Evolutionary conservation across 2,113 vertebrate species (phyloP), one percentile per base, ranked within the genome.

Genomic region (Notothenia rossii): DNA sequence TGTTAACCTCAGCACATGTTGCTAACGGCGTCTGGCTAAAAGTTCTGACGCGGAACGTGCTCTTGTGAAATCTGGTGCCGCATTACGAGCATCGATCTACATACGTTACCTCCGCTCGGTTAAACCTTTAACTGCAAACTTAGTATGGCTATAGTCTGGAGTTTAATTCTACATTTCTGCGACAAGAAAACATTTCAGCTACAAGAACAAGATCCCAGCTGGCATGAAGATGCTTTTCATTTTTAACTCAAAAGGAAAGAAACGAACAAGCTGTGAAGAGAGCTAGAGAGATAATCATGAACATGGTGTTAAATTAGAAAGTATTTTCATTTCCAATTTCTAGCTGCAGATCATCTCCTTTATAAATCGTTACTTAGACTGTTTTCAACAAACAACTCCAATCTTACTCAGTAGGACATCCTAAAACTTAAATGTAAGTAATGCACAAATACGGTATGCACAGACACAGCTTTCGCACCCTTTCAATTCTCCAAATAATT

Each of bases 311-410:
- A 20, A 45, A 69, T 1, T 63, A 43, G 36, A 51, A 60, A 56
- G 22, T 7, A 56, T 36, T 62, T 77, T 22, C 62, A 72, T 60
- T 77, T 72, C 20, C 43, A 72, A 53, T 54, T 36, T 79, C 46
- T 18, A 20, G 43, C 75, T 45, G 53, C 29, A 69, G 51, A 69
- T 79, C 33, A 77, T 75, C 53, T 58, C 50, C 0, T 51, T 50
- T 56, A 74, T 74, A 68, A 56, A 77, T 80, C 73, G 69, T 68
- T 45, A 63, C 25, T 59, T 20, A 7, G 5, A 7, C 7, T 40
- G 15, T 56, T 33, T 13, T 48, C 50, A 49, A 59, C 49, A 61
- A 25, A 71, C n/a, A 50, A 55, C 18, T 61, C 58, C 50, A 54
- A n/a, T 33, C 55, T 33, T 33, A 29, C 29, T 43, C 48, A 45